Evolutionary conservation across 2,113 vertebrate genomes (phyloP), one percentile per base, ranked within the genome.

Genomic region (Burhinus oedicnemus): DNA sequence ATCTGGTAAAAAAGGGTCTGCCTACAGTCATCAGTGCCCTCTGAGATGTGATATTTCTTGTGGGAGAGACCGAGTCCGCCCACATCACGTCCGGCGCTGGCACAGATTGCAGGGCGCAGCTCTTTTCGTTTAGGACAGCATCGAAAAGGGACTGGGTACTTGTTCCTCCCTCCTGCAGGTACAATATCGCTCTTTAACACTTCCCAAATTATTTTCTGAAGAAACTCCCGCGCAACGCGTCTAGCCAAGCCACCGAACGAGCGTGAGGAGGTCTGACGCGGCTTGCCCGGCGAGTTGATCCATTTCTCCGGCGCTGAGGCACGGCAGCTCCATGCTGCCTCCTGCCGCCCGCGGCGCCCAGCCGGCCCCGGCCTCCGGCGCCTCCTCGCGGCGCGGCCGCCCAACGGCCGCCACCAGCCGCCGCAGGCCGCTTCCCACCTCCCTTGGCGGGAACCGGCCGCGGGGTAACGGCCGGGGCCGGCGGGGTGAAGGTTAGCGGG

Each of bases 261-360:
- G 29, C 0, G 23, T 3, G 0, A 38, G 27, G 21, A 32, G 21
- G 5, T 15, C 13, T 8, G 2, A 2, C 2, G 36, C 23, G 42
- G 32, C 27, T 29, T 7, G 34, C 25, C 25, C 36, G 22, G 25
- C 6, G 7, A 4, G 8, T 4, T 3, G n/a, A 1, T 1, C 6
- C 18, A 8, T 18, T 8, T 21, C 42, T 4, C 13, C 9, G n/a
- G 22, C 47, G 30, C 69, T 5, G 45, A 18, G 45, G 52, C 20
- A 34, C n/a, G 17, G 70, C 81, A 6, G 81, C 81, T 82, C 90
- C 58, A 11, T n/a, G 62, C 85, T 71, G 90, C 89, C 85, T 72
- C 79, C 93, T 91, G 78, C 78, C 65, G 78, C 65, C 58, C 40
- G n/a, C 52, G 15, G 44, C 52, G 20, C 42, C 42, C 6, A 3